Conservation (phyloP, 2,888 invertebrate species). For the Cephus runcator region DNA sequence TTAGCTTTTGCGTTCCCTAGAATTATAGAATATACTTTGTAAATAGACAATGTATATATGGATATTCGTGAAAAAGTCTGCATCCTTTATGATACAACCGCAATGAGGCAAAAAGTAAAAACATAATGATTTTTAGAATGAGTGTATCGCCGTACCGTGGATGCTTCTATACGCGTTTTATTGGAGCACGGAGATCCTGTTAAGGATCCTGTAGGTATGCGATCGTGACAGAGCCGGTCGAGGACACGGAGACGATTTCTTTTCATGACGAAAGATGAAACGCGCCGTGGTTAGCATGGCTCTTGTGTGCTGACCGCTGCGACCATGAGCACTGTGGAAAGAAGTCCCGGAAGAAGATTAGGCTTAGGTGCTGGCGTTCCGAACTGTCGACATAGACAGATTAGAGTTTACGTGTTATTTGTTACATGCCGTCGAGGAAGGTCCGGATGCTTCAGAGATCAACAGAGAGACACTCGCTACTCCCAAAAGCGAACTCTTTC, state of each 20-base stretch:
- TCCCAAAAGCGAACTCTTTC: background rate
- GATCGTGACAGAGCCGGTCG: background rate
- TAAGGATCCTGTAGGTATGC: slow-evolving; percentile 10
- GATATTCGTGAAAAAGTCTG: background rate
- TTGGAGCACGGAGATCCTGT: slow-evolving; percentile 15
- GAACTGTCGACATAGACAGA: background rate
- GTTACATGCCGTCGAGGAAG: background rate
- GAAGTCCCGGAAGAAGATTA: background rate
- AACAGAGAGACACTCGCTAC: background rate
- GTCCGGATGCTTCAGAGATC: background rate
- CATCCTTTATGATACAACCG: background rate
- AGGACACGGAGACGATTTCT: background rate
- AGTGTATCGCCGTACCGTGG: background rate
- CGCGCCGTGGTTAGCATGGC: background rate
- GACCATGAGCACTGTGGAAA: background rate
- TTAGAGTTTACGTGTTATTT: slow-evolving; percentile 1
- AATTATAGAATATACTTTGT: background rate
- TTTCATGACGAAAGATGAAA: background rate
- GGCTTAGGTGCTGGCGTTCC: background rate
- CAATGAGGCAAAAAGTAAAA: background rate
- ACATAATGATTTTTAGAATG: background rate
- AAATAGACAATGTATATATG: background rate
- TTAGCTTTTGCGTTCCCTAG: background rate
- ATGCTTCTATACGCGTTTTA: background rate
- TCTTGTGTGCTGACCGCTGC: background rate